Evolutionary conservation across 2,797 vertebrate species (phyloP), one percentile per base, ranked within the genome.

Genomic region (Monodelphis domestica): DNA sequence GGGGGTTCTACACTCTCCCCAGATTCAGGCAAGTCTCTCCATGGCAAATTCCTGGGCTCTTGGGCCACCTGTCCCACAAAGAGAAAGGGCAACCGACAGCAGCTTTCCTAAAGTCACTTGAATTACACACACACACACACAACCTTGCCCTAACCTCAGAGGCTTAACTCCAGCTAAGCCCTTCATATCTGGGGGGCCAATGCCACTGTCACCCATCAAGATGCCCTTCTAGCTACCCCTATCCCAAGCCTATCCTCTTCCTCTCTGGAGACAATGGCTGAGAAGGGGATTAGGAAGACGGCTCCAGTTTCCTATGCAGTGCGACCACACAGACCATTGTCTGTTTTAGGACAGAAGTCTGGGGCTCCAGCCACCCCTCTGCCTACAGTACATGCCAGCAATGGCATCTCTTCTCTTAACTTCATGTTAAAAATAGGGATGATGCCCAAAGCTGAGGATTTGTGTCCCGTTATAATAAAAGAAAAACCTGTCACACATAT

Each of bases 191-290:
- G 15, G 84, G 54, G 54, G 30, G 63, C 33, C 0, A 2, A 6
- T 0, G 52, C 57, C 11, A 26, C 84, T 33, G 59, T 88, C 89
- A 90, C 54, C 91, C 88, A 0, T 51, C 59, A 70, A 59, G 96
- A 15, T 70, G 15, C 59, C 33, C 59, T 15, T 14, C 33, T n/a
- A 4, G 2, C 70, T 84, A 45, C 21, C n/a, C 70, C 24, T 26
- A 50, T 5, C 45, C 56, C 0, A 5, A 91, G 93, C 50, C 55
- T 50, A 26, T 38, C 3, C 21, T 45, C 24, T 84, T 10, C 30
- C 0, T 28, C 95, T 93, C 89, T 24, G 87, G 89, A 97, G 96
- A 97, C 95, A 97, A 97, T 96, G 94, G 94, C 88, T 94, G 30
- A 17, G 93, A 55, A 89, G 53, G 1, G 3, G 56, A 88, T 57